Evolutionary conservation across 2,113 vertebrate genomes (phyloP).

Genomic region (Ivindomyrus marchei): DNA sequence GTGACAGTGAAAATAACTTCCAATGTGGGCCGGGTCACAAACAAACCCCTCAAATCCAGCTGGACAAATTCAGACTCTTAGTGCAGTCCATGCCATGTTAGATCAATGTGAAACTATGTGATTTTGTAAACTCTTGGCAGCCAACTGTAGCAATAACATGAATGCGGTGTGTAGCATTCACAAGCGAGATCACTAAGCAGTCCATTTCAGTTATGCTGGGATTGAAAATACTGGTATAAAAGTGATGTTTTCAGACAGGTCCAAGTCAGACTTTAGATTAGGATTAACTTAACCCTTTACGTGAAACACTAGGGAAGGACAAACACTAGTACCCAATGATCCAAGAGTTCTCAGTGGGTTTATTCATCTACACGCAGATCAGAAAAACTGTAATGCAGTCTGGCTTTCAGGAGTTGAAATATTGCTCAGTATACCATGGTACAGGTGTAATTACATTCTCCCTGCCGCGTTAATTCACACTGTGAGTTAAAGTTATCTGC

Average conservation of each 20-base stretch:
- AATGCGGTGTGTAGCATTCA: background rate
- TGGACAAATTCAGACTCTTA: background rate
- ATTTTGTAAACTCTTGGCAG: background rate
- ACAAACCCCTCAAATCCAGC: background rate
- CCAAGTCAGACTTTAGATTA: background rate
- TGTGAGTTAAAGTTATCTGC: conserved; percentile 10
- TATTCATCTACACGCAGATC: background rate
- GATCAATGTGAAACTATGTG: background rate
- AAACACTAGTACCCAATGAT: background rate
- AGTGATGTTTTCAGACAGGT: background rate
- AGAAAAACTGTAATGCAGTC: background rate
- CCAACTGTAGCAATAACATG: background rate
- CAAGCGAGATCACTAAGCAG: background rate
- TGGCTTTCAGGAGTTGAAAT: conserved; percentile 8
- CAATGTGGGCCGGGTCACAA: background rate
- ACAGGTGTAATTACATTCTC: background rate
- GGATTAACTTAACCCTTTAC: background rate
- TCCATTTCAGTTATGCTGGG: background rate
- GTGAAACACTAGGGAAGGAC: background rate
- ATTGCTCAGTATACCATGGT: conserved; percentile 20
- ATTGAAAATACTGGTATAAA: background rate
- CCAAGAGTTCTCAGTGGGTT: background rate
- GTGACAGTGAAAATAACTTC: background rate
- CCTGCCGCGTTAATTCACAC: conserved; percentile 7
- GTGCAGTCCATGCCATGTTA: background rate